Evolutionary conservation across 2,888 invertebrate genomes (phyloP), one percentile per base, ranked within the genome.

Genomic region (Drosophila anomalata): DNA sequence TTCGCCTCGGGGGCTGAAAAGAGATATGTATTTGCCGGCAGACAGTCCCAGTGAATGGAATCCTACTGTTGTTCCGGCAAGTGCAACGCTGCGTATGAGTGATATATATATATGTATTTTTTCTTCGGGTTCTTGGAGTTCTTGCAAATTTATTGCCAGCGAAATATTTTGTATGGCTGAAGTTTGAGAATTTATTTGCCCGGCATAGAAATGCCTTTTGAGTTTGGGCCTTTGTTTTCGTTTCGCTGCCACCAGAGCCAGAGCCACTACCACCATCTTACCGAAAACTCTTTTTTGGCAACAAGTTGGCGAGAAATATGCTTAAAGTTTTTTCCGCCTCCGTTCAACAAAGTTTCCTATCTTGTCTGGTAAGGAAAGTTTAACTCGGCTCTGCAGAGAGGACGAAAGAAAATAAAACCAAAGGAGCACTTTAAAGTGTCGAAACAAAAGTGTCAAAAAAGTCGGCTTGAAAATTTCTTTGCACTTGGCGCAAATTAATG

Each of bases 341-440:
- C 20, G 39, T 46, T 31, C 33, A 52, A 12, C 44, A 67, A 78
- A 74, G 47, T 62, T 83, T 77, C 69, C 33, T 54, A 47, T 65
- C 61, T 70, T 61, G 50, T 58, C 65, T 59, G 62, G 47, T 14
- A 47, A 47, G 24, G 57, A 70, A 79, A 77, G 46, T 68, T 81
- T 62, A 9, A 9, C 59, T 73, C 68, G 58, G 41, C 47, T 72
- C 66, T 20, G 7, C 22, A 24, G 70, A 68, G 54, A 68, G 54
- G 17, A 41, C 8, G 8, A 17, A 42, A 53, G 57, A 58, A 36
- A 7, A 17, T 9, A 47, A 11, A 57, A 68, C 12, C 52, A 63
- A 73, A 81, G 62, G 85, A 76, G 85, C 79, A 88, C 83, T 84
- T 88, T 76, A 78, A 84, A 88, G 89, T 87, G 85, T 80, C 83